These are phyloP conservation scores for Meriones unguiculatus DNA, from an alignment of 2,113 vertebrate species.

Conservation along the genomic window DNA sequence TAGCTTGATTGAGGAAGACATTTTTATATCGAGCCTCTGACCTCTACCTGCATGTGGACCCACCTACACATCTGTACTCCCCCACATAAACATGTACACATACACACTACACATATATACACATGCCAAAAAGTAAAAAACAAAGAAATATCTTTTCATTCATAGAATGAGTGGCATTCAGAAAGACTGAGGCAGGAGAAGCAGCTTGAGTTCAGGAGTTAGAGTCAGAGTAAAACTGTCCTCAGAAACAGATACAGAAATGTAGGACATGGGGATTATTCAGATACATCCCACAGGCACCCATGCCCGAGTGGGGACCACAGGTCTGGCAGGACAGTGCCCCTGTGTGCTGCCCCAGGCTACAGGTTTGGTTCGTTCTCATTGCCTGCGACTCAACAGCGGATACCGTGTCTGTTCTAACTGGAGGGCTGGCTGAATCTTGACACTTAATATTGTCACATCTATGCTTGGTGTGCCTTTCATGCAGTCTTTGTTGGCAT, in stretches of 20 bases:
- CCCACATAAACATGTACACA: neutral
- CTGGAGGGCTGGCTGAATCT: neutral
- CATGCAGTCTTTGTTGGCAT: conserved; percentile 6
- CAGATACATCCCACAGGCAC: neutral
- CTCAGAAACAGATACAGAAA: neutral
- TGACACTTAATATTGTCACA: conserved; percentile 37
- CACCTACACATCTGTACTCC: neutral
- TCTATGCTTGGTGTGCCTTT: conserved; percentile 27
- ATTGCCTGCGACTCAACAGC: neutral
- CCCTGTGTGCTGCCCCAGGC: neutral
- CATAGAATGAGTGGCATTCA: neutral
- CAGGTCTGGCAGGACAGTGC: neutral
- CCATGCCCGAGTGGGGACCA: neutral
- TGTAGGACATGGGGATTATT: neutral
- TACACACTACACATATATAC: neutral
- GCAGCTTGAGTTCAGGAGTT: neutral
- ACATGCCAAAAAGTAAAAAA: neutral
- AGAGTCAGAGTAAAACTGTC: neutral
- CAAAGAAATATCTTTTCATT: neutral
- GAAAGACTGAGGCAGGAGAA: neutral
- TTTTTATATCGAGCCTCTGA: neutral
- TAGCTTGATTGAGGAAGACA: neutral
- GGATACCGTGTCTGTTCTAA: conserved; percentile 2
- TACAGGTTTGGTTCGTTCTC: neutral
- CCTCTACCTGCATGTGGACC: neutral